Evolutionary conservation across 2,113 vertebrate species (phyloP).

Genomic region (Hystrix cristata): DNA sequence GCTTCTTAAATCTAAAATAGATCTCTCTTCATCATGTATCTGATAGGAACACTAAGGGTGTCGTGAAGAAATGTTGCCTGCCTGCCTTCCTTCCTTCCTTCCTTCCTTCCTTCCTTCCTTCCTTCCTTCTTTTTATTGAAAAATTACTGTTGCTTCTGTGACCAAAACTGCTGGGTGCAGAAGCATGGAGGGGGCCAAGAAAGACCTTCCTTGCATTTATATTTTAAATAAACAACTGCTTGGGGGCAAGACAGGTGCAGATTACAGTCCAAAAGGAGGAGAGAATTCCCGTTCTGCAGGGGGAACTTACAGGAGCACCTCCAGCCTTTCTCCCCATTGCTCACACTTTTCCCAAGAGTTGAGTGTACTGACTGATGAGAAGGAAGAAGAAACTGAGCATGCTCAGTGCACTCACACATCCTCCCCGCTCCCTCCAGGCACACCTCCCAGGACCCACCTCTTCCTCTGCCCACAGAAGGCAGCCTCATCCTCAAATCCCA

Average conservation of each 20-base stretch:
- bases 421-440: rapidly evolving
- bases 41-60: neutral
- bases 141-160: neutral
- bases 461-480: neutral
- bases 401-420: no score
- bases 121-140: neutral
- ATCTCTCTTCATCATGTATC: neutral
- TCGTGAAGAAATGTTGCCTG: neutral
- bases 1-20: neutral
- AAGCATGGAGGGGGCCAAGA: neutral
- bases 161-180: neutral
- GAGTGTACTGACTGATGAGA: neutral
- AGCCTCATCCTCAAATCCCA: neutral
- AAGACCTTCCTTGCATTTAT: neutral
- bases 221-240: slow-evolving; percentile 52
- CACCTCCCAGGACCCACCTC: neutral
- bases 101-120: no score
- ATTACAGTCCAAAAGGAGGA: neutral
- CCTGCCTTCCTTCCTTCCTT: no score
- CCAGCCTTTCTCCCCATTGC: neutral
- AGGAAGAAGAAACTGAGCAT: neutral
- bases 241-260: neutral
- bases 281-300: neutral
- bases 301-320: neutral
- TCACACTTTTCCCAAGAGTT: neutral